Evolutionary conservation across 2,888 invertebrate species (phyloP).

Genomic region (Ecdyonurus torrentis): DNA sequence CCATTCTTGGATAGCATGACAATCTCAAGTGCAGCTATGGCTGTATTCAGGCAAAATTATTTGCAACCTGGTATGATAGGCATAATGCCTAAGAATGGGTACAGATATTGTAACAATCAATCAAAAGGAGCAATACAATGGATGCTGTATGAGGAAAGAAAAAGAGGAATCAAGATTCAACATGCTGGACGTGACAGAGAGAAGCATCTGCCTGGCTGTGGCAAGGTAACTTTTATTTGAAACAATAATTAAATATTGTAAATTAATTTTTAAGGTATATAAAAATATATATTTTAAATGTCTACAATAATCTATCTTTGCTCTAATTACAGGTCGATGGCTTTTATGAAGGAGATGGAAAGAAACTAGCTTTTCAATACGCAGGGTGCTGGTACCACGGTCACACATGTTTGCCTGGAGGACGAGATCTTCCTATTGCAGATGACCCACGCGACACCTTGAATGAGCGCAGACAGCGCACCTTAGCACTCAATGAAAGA

Average conservation of each 20-base stretch:
- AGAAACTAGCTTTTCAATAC: not conserved
- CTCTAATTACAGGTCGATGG: not conserved
- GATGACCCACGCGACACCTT: not conserved
- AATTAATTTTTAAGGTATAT: too few species aligned
- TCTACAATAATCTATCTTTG: not conserved
- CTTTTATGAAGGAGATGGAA: not conserved
- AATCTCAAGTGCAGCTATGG: not conserved
- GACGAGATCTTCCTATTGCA: not conserved
- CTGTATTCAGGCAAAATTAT: not conserved
- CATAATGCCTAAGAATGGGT: not conserved
- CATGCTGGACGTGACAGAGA: not conserved
- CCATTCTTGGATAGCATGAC: not conserved
- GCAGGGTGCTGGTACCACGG: not conserved
- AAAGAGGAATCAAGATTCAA: not conserved
- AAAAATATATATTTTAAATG: not conserved
- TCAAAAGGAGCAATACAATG: not conserved
- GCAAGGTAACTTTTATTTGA: slow-evolving; percentile 8
- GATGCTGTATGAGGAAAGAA: not conserved
- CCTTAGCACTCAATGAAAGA: not conserved
- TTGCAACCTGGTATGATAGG: not conserved
- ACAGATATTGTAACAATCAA: not conserved
- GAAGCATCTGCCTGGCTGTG: not conserved
- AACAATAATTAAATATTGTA: not conserved
- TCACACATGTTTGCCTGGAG: not conserved
- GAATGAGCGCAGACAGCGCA: not conserved